These are phyloP conservation scores for Micrasema longulum DNA, from an alignment of 1,140 invertebrate species.

Conservation along the genomic window DNA sequence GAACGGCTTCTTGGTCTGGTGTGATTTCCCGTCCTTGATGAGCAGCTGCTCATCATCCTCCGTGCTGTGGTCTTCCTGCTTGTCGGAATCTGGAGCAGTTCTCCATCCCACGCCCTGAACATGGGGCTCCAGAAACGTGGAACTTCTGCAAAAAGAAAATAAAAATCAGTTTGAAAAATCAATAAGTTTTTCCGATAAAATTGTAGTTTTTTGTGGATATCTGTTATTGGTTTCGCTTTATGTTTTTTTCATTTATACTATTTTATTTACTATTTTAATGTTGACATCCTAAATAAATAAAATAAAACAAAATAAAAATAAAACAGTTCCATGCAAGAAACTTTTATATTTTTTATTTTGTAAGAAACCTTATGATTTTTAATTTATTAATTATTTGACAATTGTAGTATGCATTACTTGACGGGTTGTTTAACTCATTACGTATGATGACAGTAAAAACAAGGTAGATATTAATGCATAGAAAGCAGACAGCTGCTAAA, in stretches of 20 bases:
- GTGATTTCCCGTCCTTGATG: slow-evolving; percentile 53
- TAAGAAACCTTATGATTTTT: too few relatives aligned
- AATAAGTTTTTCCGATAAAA: slow-evolving; percentile 22
- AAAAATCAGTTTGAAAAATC: slow-evolving; percentile 51
- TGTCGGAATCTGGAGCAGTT: slow-evolving; percentile 64
- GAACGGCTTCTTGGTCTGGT: slow-evolving; percentile 36
- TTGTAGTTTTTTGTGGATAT: background rate
- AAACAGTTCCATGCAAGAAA: too few relatives aligned
- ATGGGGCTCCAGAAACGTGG: slow-evolving; percentile 66
- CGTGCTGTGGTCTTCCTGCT: slow-evolving; percentile 64
- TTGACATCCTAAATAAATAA: too few relatives aligned
- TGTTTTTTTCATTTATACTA: background rate
- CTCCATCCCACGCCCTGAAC: slow-evolving; percentile 65
- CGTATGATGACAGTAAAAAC: too few relatives aligned
- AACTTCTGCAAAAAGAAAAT: slow-evolving; percentile 63
- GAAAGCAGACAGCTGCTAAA: too few relatives aligned
- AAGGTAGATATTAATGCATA: too few relatives aligned
- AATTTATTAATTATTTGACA: too few relatives aligned
- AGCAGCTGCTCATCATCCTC: slow-evolving; percentile 66
- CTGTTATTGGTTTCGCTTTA: too few relatives aligned
- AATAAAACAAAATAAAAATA: too few relatives aligned
- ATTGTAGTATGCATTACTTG: too few relatives aligned
- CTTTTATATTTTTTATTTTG: too few relatives aligned
- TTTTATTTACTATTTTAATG: background rate
- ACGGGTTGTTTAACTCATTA: too few relatives aligned